Base-by-base conservation (phyloP, 2,113 vertebrate species). In the Perca schrenkii region DNA sequence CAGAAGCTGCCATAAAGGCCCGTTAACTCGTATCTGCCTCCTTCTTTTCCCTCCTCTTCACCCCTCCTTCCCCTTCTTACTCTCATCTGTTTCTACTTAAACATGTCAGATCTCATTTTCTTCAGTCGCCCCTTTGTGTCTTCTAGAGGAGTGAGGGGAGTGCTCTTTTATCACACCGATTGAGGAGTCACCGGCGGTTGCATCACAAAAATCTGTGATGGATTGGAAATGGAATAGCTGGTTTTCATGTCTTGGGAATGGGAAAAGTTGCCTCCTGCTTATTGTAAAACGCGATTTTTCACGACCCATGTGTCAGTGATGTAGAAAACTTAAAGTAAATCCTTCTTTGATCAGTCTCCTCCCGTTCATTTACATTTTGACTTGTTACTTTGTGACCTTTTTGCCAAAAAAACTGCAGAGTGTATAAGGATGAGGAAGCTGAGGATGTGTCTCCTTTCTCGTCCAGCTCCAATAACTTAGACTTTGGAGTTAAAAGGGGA, bases 51-150 rank as follows among this genome's bases (percentile, higher is more conserved):
- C 10, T 21, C 34, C 49, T 2, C 1, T 50, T 57, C 54, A 13
- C 58, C 54, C 50, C 49, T 28, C 4, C 4, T n/a, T 61, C 71
- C 21, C 31, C 67, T 17, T 68, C 74, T 10, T 5, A 65, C 74
- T 36, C 68, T 84, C 86, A 88, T 90, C 89, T 91, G 91, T 84
- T 91, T 88, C 76, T 69, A 69, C 68, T 89, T 88, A 85, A 88
- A 87, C 1, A 50, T 64, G 80, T 84, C 80, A 77, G 40, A 82
- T 78, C 84, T 80, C 36, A 62, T 88, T 68, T 88, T 73, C 71
- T 61, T 17, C 2, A 4, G 49, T 15, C 57, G 14, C 14, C 40
- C 31, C 34, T 52, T 36, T 4, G 31, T 68, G 58, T 61, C 56
- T 28, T 4, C 19, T 31, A 80, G 49, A 52, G 63, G n/a, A 65